A percentile compares a stretch with the other conserved stretches of the same genome.
Conservation (phyloP, 1,140 invertebrate species). For the Goniozus legneri region DNA sequence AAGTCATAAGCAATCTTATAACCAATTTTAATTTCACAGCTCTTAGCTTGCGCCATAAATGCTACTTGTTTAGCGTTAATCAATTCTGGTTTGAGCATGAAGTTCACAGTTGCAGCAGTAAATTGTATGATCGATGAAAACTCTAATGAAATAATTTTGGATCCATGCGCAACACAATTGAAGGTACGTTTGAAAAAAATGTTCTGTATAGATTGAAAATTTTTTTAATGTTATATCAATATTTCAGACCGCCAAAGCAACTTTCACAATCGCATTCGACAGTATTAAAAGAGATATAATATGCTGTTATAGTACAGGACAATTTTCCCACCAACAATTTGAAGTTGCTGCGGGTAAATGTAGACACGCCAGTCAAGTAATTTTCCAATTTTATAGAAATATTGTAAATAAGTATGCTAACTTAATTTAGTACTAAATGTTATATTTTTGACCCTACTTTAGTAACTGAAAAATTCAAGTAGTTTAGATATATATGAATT, state of each 20-base stretch:
- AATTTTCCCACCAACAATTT: slow-evolving; percentile 64
- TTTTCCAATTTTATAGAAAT: slow-evolving; percentile 71
- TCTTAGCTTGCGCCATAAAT: slow-evolving; percentile 79
- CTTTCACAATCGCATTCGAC: slow-evolving; percentile 70
- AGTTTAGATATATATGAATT: too few species aligned
- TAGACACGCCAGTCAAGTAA: slow-evolving; percentile 60
- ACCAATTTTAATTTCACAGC: slow-evolving; percentile 49
- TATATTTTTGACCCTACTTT: too few species aligned
- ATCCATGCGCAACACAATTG: slow-evolving; percentile 59
- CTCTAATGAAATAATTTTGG: slow-evolving; percentile 62
- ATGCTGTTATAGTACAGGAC: slow-evolving; percentile 64
- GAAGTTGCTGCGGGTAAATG: slow-evolving; percentile 63
- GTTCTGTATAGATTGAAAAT: slow-evolving; percentile 3
- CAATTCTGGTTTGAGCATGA: slow-evolving; percentile 76
- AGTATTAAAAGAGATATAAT: slow-evolving; percentile 63
- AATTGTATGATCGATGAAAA: slow-evolving; percentile 66
- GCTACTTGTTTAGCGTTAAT: slow-evolving; percentile 75
- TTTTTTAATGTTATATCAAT: slow-evolving; percentile 16
- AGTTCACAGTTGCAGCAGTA: slow-evolving; percentile 74
- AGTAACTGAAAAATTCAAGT: too few species aligned
- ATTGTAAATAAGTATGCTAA: slow-evolving; percentile 59
- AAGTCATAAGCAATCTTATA: not conserved
- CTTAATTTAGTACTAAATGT: too few species aligned
- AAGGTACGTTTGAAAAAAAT: slow-evolving; percentile 40
- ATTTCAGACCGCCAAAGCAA: slow-evolving; percentile 52